phyloP scores from a whole-genome alignment of 1,140 invertebrate genomes.

The Teleopsis dalmanni region DNA sequence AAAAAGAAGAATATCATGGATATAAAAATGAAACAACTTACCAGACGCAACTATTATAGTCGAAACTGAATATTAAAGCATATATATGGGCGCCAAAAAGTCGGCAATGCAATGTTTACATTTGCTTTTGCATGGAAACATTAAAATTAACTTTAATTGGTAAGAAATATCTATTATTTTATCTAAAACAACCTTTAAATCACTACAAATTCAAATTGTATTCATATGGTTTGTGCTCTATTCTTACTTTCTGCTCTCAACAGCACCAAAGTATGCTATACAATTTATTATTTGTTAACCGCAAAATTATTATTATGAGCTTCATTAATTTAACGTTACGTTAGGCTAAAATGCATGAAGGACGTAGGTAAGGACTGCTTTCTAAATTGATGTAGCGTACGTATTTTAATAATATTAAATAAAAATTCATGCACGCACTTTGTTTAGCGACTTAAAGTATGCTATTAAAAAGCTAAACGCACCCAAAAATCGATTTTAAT shows the following conservation, averaged over 20 bases:
- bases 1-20: no score
- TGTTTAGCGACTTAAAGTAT: conserved; percentile 1
- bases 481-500: conserved; percentile 1
- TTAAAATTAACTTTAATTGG: neutral
- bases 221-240: neutral
- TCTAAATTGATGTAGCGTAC: no score
- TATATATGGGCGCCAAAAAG: neutral
- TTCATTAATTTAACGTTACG: conserved; percentile 1
- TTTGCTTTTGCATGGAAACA: neutral
- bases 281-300: conserved; percentile 4
- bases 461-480: conserved; percentile 2
- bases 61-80: no score
- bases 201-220: neutral
- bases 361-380: no score
- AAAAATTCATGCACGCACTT: neutral
- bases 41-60: no score
- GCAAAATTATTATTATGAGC: conserved; percentile 12
- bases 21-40: no score
- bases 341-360: no score
- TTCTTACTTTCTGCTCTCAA: no score
- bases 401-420: neutral
- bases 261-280: conserved; percentile 1
- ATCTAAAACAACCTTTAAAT: neutral
- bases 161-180: neutral
- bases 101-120: neutral